A percentile compares a stretch with the other conserved stretches of the same genome.
phyloP scores from a whole-genome alignment of 1,140 invertebrate species.

The Drosophila varians region DNA sequence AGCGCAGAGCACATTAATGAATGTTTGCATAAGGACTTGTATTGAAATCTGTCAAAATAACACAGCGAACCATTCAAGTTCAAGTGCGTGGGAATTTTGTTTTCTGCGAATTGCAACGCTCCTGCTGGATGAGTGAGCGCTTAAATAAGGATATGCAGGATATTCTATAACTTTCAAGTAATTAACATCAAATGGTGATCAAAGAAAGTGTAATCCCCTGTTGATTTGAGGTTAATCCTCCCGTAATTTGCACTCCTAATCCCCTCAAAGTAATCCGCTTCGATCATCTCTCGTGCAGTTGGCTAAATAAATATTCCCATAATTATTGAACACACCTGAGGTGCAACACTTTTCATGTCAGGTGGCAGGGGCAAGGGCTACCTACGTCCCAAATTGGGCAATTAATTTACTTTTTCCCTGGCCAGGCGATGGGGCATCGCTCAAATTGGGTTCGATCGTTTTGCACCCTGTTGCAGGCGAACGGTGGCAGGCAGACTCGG shows the following conservation, averaged over 20 bases:
- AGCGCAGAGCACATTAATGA: conserved; percentile 10
- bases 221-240: neutral
- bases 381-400: conserved; percentile 67
- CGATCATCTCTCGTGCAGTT: conserved; percentile 28
- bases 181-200: too few relatives aligned
- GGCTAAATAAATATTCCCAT: conserved; percentile 52
- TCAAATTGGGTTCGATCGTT: conserved; percentile 65
- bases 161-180: too few relatives aligned
- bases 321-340: conserved; percentile 63
- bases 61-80: conserved; percentile 64
- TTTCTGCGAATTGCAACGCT: conserved; percentile 61
- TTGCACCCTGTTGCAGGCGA: conserved; percentile 60
- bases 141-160: neutral
- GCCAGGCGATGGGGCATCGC: conserved; percentile 16
- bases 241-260: conserved; percentile 4
- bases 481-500: conserved; percentile 2
- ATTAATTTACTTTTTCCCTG: conserved; percentile 63
- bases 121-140: neutral
- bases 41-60: conserved; percentile 67
- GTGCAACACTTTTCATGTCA: conserved; percentile 62
- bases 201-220: neutral
- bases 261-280: conserved; percentile 27
- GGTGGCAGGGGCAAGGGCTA: conserved; percentile 20
- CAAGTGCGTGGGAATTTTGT: conserved; percentile 74
- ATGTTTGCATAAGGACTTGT: conserved; percentile 7